Evolutionary conservation across 2,113 vertebrate species (phyloP).

Genomic region (Hyla sarda): DNA sequence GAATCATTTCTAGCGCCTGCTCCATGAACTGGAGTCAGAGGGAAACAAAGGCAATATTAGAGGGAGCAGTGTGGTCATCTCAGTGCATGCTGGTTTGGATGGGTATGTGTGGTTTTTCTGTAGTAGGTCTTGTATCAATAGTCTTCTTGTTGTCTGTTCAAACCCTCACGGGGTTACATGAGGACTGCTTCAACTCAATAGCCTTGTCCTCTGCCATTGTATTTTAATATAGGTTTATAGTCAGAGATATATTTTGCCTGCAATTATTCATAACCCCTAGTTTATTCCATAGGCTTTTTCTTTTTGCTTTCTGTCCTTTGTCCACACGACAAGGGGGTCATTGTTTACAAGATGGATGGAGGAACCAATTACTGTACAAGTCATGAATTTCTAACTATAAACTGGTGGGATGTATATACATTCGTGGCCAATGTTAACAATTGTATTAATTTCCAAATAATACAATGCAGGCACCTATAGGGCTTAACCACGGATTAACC

Average conservation of each 20-base stretch:
- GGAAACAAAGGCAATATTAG: slow-evolving; percentile 79
- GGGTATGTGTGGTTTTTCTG: slow-evolving; percentile 71
- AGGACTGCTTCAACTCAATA: slow-evolving; percentile 77
- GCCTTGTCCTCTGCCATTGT: slow-evolving; percentile 76
- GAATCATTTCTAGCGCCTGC: slow-evolving; percentile 66
- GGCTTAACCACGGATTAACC: background rate
- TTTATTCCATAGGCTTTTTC: slow-evolving; percentile 71
- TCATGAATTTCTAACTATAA: slow-evolving; percentile 74
- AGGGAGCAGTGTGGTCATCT: slow-evolving; percentile 71
- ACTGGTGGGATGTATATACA: slow-evolving; percentile 62
- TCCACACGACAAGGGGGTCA: slow-evolving; percentile 74
- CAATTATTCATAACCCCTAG: slow-evolving; percentile 78
- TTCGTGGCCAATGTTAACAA: slow-evolving; percentile 64
- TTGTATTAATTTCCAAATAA: slow-evolving; percentile 23
- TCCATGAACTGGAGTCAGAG: slow-evolving; percentile 63
- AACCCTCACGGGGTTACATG: slow-evolving; percentile 74
- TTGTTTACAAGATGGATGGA: slow-evolving; percentile 75
- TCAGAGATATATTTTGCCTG: slow-evolving; percentile 78
- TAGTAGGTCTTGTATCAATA: slow-evolving; percentile 73
- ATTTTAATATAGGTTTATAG: slow-evolving; percentile 77
- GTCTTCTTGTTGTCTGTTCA: slow-evolving; percentile 76
- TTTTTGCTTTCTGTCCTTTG: slow-evolving; percentile 76
- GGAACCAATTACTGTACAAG: slow-evolving; percentile 75
- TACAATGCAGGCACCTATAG: background rate
- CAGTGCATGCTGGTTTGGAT: slow-evolving; percentile 70